phyloP scores from a whole-genome alignment of 2,797 vertebrate genomes.

The Falco columbarius region DNA sequence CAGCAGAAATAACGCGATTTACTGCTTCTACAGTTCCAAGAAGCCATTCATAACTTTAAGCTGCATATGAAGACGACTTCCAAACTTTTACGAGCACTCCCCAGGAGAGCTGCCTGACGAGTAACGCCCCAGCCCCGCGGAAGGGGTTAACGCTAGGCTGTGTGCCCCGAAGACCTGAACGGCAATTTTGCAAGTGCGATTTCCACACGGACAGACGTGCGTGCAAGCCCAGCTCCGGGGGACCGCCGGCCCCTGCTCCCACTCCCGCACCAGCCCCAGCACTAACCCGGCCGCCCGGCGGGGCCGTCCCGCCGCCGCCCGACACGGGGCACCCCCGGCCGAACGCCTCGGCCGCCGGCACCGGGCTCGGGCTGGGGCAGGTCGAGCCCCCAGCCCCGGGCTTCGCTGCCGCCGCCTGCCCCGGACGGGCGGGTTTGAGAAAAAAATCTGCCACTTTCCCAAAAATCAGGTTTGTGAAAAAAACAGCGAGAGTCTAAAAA shows the following conservation, averaged over 20 bases:
- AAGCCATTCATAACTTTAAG: not conserved
- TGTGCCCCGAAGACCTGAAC: rapidly evolving
- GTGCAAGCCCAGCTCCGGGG: not conserved
- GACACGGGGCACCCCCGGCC: not conserved
- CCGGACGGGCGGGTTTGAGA: not conserved
- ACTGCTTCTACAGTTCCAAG: not conserved
- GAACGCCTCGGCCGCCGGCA: not conserved
- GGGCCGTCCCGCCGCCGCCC: not conserved
- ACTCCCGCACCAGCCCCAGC: not conserved
- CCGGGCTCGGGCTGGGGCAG: not conserved
- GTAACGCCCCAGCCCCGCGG: rapidly evolving
- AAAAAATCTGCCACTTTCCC: rapidly evolving
- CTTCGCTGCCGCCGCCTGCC: not conserved
- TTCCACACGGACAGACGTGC: not conserved
- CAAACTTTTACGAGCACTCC: not conserved
- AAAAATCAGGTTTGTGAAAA: too few species aligned
- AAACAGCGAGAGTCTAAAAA: too few species aligned
- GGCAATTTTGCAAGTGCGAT: not conserved
- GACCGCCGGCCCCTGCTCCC: not conserved
- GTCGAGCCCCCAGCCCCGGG: not conserved
- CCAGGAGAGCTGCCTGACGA: rapidly evolving
- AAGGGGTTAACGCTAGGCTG: not conserved
- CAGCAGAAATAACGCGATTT: not conserved
- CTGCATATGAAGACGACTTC: not conserved
- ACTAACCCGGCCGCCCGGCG: too few species aligned